Conservation (phyloP, 2,797 vertebrate species). For the Allenopithecus nigroviridis region DNA sequence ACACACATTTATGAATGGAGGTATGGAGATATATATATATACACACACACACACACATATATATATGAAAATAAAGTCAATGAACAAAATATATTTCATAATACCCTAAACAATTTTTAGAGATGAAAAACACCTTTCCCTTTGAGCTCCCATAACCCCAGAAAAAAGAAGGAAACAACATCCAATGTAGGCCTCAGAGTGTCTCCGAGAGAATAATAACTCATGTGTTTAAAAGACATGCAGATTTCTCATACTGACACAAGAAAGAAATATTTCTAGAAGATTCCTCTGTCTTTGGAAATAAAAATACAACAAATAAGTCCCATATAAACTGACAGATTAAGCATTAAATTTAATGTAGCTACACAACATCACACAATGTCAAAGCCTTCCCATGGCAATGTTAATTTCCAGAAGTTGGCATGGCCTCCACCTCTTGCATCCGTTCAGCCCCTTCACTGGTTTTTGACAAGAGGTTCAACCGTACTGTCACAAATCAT, state of each 20-base stretch:
- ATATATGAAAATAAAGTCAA: neutral
- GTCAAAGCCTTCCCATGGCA: neutral
- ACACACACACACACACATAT: accelerated
- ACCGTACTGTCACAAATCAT: neutral
- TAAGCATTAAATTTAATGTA: neutral
- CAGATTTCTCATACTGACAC: neutral
- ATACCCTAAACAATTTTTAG: neutral
- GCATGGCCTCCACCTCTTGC: neutral
- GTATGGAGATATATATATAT: neutral
- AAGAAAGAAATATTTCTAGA: neutral
- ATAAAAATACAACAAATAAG: neutral
- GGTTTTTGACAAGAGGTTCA: neutral
- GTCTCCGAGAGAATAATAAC: neutral
- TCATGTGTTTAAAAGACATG: neutral
- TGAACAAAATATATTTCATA: neutral
- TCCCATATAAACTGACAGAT: neutral
- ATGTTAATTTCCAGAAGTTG: neutral
- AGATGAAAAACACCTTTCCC: neutral
- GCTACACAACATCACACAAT: neutral
- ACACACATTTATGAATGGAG: neutral
- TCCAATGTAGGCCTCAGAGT: neutral
- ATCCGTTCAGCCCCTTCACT: neutral
- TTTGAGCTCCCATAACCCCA: neutral
- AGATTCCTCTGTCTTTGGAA: neutral
- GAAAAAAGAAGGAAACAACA: neutral